Base-by-base conservation (phyloP, 2,797 vertebrate species). In the Eutrigla gurnardus region DNA sequence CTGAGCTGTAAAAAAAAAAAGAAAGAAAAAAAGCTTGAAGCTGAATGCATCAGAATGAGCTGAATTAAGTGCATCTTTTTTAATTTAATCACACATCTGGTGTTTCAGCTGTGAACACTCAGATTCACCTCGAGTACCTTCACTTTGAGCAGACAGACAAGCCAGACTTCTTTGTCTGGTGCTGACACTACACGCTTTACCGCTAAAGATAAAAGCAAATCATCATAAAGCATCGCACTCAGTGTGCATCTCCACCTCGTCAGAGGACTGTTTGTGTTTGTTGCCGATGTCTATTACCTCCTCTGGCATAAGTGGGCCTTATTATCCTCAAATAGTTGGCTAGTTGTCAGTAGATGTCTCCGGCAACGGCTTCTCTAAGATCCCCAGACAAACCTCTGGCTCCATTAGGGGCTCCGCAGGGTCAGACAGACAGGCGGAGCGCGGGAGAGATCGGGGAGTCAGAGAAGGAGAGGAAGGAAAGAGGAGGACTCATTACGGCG, bases 291-390 rank as follows among this genome's bases (percentile, higher is more conserved):
- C 76, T 69, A 72, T 86, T 86, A 87, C 86, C 79, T 75, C 59
- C 73, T 75, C 81, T 72, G 84, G 78, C 84, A 50, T 88, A 90
- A 93, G 85, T 83, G 85, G 85, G 88, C 67, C 88, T 82, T 89
- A 88, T 90, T 91, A 92, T 91, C 63, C 82, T 77, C 78, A 86
- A 83, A 85, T 78, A 84, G 85, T 89, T 65, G 84, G 67, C 76
- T 67, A 71, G 73, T 81, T 85, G 85, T 88, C 85, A 85, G 68
- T 84, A 25, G 76, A 84, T 90, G 83, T 84, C 83, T 78, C 69
- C 4, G 39, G 68, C 35, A 32, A 73, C 73, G 77, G 74, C 84
- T 65, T 75, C 52, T 65, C 58, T 64, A 57, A 82, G 83, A 72
- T 80, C 75, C 72, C 73, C 70, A 65, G 72, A 75, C 69, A 75